Evolutionary conservation across 2,113 vertebrate genomes (phyloP).

Genomic region (Lethenteron camtschaticum): DNA sequence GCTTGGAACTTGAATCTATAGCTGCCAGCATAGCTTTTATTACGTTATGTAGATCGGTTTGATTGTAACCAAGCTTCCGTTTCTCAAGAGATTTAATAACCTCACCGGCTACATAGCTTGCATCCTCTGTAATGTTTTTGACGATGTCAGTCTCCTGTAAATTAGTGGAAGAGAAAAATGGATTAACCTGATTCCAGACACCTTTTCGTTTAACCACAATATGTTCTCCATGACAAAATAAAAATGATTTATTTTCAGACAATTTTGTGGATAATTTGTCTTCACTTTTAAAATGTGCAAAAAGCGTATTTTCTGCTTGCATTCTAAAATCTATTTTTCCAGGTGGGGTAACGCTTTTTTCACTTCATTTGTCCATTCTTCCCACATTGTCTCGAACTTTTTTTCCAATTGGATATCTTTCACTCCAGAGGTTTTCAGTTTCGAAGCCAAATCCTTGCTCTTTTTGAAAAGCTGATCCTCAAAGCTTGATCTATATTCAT

Average conservation of each 20-base stretch:
- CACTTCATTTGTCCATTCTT: constrained; percentile 10
- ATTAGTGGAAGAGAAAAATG: fast-evolving
- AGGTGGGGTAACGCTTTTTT: fast-evolving
- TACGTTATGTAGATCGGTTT: constrained; percentile 16
- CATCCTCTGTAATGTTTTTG: fast-evolving
- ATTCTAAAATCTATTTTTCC: constrained; percentile 10
- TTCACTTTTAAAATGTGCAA: constrained; percentile 12
- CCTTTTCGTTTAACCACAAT: constrained; percentile 13
- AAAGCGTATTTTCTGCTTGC: constrained; percentile 16
- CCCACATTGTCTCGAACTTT: constrained; percentile 16
- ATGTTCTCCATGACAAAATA: fast-evolving
- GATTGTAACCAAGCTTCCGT: constrained; percentile 13
- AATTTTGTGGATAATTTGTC: constrained; percentile 5
- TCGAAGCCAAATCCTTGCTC: constrained; percentile 8
- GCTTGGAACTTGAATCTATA: constrained; percentile 12
- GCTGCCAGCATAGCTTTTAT: constrained; percentile 12
- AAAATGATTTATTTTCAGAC: fast-evolving
- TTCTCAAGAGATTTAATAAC: constrained; percentile 11
- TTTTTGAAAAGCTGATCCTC: constrained; percentile 14
- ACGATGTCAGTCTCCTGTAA: neutral
- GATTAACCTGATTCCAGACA: fast-evolving
- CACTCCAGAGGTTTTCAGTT: constrained; percentile 8
- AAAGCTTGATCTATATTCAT: constrained; percentile 10
- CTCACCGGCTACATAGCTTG: fast-evolving
- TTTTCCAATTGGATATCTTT: constrained; percentile 13